Conservation (phyloP, 1,140 invertebrate species). For the Drosophila ercepeae region DNA sequence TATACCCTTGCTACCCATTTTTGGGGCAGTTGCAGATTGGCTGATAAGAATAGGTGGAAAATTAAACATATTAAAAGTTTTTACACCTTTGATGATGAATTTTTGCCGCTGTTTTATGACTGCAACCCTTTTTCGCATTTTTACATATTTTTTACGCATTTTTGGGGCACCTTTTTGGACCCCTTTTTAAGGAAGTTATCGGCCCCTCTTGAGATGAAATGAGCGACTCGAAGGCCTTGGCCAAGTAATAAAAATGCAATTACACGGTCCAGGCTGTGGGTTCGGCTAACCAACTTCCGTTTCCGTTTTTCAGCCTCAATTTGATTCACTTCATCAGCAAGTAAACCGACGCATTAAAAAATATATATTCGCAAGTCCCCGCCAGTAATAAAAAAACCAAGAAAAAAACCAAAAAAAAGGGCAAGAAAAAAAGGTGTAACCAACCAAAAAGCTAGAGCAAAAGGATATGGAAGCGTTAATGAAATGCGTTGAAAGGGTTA, state of each 20-base stretch:
- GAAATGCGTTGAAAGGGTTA: conserved; percentile 76
- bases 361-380: conserved; percentile 60
- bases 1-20: not conserved
- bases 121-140: conserved; percentile 59
- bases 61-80: conserved; percentile 83
- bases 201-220: conserved; percentile 6
- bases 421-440: conserved; percentile 38
- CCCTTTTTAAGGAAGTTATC: conserved; percentile 56
- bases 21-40: not conserved
- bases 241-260: conserved; percentile 83
- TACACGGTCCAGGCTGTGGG: conserved; percentile 53
- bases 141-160: conserved; percentile 8
- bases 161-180: not conserved
- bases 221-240: conserved; percentile 15
- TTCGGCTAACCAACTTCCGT: conserved; percentile 6
- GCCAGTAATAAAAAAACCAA: conserved; percentile 54
- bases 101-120: conserved; percentile 30
- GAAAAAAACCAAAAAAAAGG: conserved; percentile 30
- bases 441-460: conserved; percentile 23
- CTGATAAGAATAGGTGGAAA: conserved; percentile 67
- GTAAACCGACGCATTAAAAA: conserved; percentile 79
- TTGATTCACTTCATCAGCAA: conserved; percentile 83
- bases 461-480: conserved; percentile 54
- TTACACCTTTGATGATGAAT: conserved; percentile 83
- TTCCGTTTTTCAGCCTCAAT: conserved; percentile 34